These are phyloP conservation scores for Amblyopsis hoosieri DNA, from an alignment of 2,797 vertebrate species.

Conservation along the genomic window DNA sequence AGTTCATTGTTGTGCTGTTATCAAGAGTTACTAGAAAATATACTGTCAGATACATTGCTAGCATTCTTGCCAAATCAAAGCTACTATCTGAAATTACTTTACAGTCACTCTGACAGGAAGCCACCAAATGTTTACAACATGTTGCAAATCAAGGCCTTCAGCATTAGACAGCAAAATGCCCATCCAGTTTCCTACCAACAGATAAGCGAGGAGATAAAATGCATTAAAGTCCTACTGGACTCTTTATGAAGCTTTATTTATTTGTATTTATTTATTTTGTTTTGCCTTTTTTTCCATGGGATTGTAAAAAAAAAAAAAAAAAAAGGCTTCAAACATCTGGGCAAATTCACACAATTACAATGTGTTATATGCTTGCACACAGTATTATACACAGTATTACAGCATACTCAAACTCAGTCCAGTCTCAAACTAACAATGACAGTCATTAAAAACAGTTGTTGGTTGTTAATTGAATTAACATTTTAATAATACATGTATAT, in stretches of 20 bases:
- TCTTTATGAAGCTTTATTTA: slow-evolving; percentile 27
- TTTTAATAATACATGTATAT: too few relatives aligned
- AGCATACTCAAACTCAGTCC: too few relatives aligned
- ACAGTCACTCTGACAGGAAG: slow-evolving; percentile 12
- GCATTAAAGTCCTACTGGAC: slow-evolving; percentile 44
- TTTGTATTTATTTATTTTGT: not conserved
- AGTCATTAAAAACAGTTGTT: too few relatives aligned
- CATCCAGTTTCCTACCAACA: slow-evolving; percentile 35
- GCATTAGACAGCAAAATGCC: slow-evolving; percentile 3
- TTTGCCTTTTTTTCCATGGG: too few relatives aligned
- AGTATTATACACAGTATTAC: too few relatives aligned
- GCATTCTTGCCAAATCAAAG: slow-evolving; percentile 1
- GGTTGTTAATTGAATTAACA: too few relatives aligned
- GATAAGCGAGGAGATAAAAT: slow-evolving; percentile 39
- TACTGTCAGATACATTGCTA: not conserved
- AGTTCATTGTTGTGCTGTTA: not conserved
- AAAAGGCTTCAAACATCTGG: too few relatives aligned
- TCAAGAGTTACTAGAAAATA: not conserved
- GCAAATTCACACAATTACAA: too few relatives aligned
- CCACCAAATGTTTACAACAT: not conserved
- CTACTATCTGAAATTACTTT: slow-evolving; percentile 10
- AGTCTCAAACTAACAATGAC: too few relatives aligned
- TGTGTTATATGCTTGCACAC: too few relatives aligned
- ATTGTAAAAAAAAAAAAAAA: too few relatives aligned
- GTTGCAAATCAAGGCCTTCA: too few relatives aligned